These are phyloP conservation scores for Lasioglossum marginatum DNA, from an alignment of 2,888 invertebrate genomes.

Conservation along the genomic window DNA sequence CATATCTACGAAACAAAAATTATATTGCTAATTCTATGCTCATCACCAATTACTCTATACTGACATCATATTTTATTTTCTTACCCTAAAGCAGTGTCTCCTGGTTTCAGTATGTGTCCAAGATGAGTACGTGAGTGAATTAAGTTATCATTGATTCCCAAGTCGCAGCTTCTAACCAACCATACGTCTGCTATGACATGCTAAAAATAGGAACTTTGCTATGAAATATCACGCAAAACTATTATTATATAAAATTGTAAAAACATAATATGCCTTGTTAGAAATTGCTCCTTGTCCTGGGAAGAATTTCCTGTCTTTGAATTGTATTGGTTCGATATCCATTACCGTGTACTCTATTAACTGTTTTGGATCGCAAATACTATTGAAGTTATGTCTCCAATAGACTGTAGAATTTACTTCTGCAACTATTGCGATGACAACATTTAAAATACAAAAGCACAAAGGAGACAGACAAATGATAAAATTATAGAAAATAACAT, in stretches of 20 bases:
- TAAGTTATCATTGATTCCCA: slow-evolving; percentile 92
- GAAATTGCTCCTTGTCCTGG: slow-evolving; percentile 96
- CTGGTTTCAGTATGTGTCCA: slow-evolving; percentile 96
- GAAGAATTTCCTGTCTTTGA: slow-evolving; percentile 91
- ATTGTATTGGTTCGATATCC: slow-evolving; percentile 93
- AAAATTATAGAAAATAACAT: slow-evolving; percentile 72
- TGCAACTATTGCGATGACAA: slow-evolving; percentile 87
- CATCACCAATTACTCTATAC: neutral
- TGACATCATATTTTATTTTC: slow-evolving; percentile 50
- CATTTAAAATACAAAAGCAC: neutral
- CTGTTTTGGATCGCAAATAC: slow-evolving; percentile 96
- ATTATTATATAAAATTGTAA: neutral
- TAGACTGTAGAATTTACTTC: slow-evolving; percentile 92
- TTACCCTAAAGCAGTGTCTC: slow-evolving; percentile 97
- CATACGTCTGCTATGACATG: slow-evolving; percentile 97
- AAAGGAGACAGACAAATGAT: neutral
- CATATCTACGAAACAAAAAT: slow-evolving; percentile 88
- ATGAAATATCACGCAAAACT: neutral
- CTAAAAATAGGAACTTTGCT: slow-evolving; percentile 76
- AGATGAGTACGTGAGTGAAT: slow-evolving; percentile 96
- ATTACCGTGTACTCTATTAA: slow-evolving; percentile 96
- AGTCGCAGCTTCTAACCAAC: slow-evolving; percentile 94
- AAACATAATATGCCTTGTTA: slow-evolving; percentile 86
- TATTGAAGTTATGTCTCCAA: slow-evolving; percentile 94
- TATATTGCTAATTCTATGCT: neutral